These are phyloP conservation scores for Hydrochoerus hydrochaeris DNA, from an alignment of 2,113 vertebrate genomes.

Conservation along the genomic window DNA sequence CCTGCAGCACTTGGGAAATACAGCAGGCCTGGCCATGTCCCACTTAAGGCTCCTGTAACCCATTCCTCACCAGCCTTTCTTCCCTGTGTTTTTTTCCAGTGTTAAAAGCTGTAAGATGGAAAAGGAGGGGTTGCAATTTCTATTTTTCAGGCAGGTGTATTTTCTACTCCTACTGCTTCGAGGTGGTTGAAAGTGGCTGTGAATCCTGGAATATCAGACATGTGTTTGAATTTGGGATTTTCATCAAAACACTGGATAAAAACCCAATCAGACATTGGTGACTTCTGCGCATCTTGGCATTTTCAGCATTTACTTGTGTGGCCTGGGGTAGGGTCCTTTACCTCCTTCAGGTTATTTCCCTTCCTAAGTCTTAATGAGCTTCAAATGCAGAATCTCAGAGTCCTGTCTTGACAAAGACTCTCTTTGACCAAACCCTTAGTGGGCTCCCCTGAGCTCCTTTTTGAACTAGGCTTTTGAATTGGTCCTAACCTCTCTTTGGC, in stretches of 20 bases:
- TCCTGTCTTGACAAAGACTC: background rate
- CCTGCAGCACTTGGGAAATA: slow-evolving; percentile 6
- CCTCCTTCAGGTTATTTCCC: background rate
- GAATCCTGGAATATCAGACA: background rate
- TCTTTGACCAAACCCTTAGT: background rate
- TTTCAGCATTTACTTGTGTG: no score
- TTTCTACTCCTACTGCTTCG: slow-evolving; percentile 64
- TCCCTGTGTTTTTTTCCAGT: slow-evolving; percentile 49
- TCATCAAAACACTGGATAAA: background rate
- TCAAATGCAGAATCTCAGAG: background rate
- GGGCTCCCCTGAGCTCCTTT: background rate
- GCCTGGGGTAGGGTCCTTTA: background rate
- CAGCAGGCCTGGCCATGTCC: background rate
- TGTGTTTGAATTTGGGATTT: background rate
- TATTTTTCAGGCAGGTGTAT: background rate
- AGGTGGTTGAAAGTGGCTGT: slow-evolving; percentile 59
- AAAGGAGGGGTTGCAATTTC: slow-evolving; percentile 21
- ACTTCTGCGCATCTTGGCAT: background rate
- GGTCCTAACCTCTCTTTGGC: background rate
- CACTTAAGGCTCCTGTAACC: fast-evolving
- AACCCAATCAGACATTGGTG: fast-evolving
- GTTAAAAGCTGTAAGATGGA: slow-evolving; percentile 47
- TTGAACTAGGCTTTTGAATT: background rate
- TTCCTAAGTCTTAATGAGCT: background rate
- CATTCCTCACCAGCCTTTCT: background rate